These are phyloP conservation scores for Antheraea assamensis DNA, from an alignment of 2,888 invertebrate species.

Conservation along the genomic window DNA sequence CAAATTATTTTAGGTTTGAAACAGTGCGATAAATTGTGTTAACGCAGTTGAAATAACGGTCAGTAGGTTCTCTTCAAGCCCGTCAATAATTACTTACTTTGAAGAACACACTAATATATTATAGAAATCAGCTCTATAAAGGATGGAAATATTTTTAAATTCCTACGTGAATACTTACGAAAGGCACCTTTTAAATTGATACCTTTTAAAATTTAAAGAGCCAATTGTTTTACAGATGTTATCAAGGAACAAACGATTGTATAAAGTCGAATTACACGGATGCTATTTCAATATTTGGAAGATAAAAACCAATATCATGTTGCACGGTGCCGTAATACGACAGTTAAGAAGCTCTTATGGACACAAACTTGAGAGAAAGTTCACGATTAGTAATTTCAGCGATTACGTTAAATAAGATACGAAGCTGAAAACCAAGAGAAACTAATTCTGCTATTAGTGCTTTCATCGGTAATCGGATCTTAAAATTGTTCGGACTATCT, in stretches of 20 bases:
- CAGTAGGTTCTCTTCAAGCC: too few species aligned
- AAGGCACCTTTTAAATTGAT: too few species aligned
- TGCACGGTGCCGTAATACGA: not conserved
- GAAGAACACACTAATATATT: too few species aligned
- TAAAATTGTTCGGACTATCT: too few species aligned
- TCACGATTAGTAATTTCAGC: not conserved
- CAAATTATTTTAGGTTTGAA: too few species aligned
- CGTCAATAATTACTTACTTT: too few species aligned
- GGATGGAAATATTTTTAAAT: too few species aligned
- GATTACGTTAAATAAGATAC: not conserved
- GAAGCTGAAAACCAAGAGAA: not conserved
- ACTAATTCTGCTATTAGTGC: not conserved
- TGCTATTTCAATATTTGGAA: not conserved
- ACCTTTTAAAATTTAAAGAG: not conserved
- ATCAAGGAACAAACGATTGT: not conserved
- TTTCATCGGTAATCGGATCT: not conserved
- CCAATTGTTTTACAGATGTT: not conserved
- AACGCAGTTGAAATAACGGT: too few species aligned
- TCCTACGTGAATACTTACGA: too few species aligned
- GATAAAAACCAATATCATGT: not conserved
- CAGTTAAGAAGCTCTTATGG: constrained; percentile 1
- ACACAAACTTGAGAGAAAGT: constrained; percentile 3
- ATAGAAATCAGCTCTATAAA: too few species aligned
- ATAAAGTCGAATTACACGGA: not conserved
- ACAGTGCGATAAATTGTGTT: too few species aligned